These are phyloP conservation scores for Antrozous pallidus DNA, from an alignment of 2,797 vertebrate genomes.

Conservation along the genomic window DNA sequence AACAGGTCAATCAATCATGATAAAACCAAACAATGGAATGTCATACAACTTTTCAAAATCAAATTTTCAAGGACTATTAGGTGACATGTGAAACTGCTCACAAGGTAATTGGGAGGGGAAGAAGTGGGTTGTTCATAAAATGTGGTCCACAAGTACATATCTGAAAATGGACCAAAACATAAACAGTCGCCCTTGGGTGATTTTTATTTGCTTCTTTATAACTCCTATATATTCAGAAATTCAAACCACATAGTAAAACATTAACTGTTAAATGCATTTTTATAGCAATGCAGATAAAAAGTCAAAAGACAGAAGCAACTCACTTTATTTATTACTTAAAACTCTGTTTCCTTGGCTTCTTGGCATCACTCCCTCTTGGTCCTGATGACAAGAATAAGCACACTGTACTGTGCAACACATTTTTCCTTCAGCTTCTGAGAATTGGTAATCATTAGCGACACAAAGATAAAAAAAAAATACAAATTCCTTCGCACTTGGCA, in stretches of 20 bases:
- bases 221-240: neutral
- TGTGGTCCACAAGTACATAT: neutral
- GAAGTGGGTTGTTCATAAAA: neutral
- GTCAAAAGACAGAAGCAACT: neutral
- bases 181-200: neutral
- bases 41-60: neutral
- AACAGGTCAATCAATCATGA: neutral
- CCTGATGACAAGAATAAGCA: neutral
- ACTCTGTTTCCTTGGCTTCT: neutral
- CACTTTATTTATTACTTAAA: neutral
- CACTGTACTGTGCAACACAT: neutral
- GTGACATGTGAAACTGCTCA: neutral
- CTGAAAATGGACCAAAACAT: neutral
- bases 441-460: constrained; percentile 50
- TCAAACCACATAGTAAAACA: neutral
- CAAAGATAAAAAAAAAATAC: constrained; percentile 46
- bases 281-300: neutral
- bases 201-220: neutral
- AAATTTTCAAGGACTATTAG: neutral
- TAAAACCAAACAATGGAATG: neutral
- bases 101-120: neutral
- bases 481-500: constrained; percentile 17
- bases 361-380: neutral
- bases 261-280: neutral
- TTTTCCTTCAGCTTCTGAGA: constrained; percentile 44